phyloP scores from a whole-genome alignment of 1,140 invertebrate genomes.

The Ceratosolen fusciceps region DNA sequence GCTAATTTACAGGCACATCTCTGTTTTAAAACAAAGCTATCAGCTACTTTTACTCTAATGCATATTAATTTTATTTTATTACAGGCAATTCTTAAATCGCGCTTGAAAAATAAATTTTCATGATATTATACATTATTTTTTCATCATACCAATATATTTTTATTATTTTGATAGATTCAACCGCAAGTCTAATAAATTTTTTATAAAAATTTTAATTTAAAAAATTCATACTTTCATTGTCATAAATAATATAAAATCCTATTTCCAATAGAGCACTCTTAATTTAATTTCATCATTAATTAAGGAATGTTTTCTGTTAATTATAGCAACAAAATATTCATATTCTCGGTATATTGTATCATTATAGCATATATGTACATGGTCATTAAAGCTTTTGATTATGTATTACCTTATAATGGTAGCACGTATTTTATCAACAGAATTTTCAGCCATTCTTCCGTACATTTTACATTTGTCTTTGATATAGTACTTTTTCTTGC shows the following conservation, averaged over 20 bases:
- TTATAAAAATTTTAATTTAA: too few species aligned
- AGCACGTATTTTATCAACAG: not conserved
- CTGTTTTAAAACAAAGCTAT: not conserved
- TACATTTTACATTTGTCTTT: conserved; percentile 21
- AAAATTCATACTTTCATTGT: not conserved
- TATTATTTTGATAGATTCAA: too few species aligned
- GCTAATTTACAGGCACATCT: not conserved
- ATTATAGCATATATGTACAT: not conserved
- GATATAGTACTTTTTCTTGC: not conserved
- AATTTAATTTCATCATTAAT: too few species aligned
- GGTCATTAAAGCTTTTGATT: not conserved
- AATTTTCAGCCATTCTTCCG: not conserved
- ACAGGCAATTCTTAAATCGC: too few species aligned
- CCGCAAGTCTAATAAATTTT: too few species aligned
- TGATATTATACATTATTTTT: not conserved
- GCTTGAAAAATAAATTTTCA: too few species aligned
- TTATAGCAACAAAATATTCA: not conserved
- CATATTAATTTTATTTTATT: too few species aligned
- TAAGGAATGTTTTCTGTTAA: not conserved
- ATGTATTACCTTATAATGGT: not conserved
- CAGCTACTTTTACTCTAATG: too few species aligned
- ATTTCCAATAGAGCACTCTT: conserved; percentile 5
- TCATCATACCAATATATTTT: too few species aligned
- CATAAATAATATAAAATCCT: not conserved
- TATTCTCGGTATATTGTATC: not conserved